Base-by-base conservation (phyloP, 2,888 invertebrate genomes). In the Volucella inanis region DNA sequence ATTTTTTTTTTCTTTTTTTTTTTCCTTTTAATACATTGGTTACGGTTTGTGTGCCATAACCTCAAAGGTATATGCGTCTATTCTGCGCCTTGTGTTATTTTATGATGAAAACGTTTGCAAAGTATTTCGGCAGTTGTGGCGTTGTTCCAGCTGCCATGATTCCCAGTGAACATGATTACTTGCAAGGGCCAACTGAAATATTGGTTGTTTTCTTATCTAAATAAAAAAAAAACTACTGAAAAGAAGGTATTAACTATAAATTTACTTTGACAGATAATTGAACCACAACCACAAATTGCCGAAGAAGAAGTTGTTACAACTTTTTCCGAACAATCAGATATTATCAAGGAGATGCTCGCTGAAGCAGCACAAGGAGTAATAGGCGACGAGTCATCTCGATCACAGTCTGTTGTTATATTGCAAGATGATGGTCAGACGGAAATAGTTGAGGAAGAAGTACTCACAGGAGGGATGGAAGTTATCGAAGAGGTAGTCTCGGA, bases 141-240 rank as follows among this genome's bases (percentile, higher is more conserved):
- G 93, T 93, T 91, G 93, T 93, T 87, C 93, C 93, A 91, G 92
- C 92, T 82, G 92, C 92, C 89, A 90, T 91, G 91, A 92, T 92
- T 83, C 90, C 90, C 88, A 83, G 54, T 43, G 81, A 83, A 88
- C 22, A 87, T 90, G 92, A 92, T 90, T 90, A 87, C 87, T 87
- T 90, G 92, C 92, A 92, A 91, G 92, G 92, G 92, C 91, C 92
- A 92, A 90, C 91, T 92, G 92, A 92, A 87, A 82, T 77, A 39
- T 38, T 15, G 31, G 12, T 14, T 70, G 9, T n/a, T 10, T 41
- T 39, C 31, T 39, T 12, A 31, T 22, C n/a, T 49, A 12, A 22
- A 22, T 6, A 6, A 31, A 22, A 22, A 31, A 6, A 31, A 31
- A 0, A 9, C 43, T 50, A 1, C 3, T 62, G 31, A 31, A 39